A percentile compares a stretch with the other conserved stretches of the same genome.
Conservation (phyloP, 92 coral and sea anemone genomes). For the Muricea muricata region DNA sequence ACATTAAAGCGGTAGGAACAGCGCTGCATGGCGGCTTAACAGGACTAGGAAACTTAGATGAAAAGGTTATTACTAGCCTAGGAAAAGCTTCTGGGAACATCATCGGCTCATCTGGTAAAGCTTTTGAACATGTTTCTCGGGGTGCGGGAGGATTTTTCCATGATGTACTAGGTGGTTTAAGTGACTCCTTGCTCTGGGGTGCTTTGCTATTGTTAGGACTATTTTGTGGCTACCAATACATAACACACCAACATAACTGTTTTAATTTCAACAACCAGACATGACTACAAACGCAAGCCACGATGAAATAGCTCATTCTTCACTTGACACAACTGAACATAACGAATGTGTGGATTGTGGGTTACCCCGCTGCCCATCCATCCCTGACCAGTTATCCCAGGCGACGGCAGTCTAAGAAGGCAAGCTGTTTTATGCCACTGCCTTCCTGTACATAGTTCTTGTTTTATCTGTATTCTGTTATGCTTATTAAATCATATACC, state of each 20-base stretch:
- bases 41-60: background rate
- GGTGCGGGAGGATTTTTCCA: constrained; percentile 21
- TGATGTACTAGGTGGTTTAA: background rate
- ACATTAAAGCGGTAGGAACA: background rate
- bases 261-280: background rate
- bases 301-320: background rate
- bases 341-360: constrained; percentile 29
- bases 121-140: constrained; percentile 3
- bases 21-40: too few species aligned
- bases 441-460: background rate
- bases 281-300: background rate
- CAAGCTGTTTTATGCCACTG: constrained; percentile 18
- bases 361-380: constrained; percentile 21
- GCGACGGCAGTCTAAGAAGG: background rate
- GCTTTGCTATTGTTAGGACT: background rate
- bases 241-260: background rate
- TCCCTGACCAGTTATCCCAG: background rate
- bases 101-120: background rate
- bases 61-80: background rate
- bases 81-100: constrained; percentile 12
- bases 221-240: background rate
- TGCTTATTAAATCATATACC: background rate
- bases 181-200: background rate
- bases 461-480: background rate
- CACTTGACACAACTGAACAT: background rate